Evolutionary conservation across 2,113 vertebrate species (phyloP).

Genomic region (Gallinago jamesoni): DNA sequence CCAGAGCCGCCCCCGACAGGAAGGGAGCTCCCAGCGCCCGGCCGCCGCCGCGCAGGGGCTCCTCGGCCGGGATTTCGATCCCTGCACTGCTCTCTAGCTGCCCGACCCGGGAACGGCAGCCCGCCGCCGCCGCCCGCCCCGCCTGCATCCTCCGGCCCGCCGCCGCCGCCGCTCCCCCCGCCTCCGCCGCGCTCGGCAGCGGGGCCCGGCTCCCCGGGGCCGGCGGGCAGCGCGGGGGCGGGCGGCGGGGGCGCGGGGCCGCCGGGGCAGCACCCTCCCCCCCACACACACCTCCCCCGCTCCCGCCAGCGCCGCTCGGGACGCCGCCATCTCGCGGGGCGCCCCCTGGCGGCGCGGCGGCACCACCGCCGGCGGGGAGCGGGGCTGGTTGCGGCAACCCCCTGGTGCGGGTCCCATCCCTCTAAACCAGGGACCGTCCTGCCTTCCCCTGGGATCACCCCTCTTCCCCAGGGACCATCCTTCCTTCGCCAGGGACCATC

Average conservation of each 20-base stretch:
- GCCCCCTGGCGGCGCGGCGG: neutral
- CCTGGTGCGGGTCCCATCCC: neutral
- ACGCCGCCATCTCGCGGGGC: neutral
- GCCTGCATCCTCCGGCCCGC: neutral
- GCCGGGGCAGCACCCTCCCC: neutral
- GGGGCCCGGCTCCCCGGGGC: neutral
- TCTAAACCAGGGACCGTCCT: too few species aligned
- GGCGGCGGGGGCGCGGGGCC: neutral
- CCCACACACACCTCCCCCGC: too few species aligned
- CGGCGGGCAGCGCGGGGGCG: neutral
- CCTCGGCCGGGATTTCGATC: slow-evolving; percentile 38
- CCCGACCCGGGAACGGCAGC: neutral
- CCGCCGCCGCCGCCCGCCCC: neutral
- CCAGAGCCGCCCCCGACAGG: slow-evolving; percentile 81
- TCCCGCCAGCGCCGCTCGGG: neutral
- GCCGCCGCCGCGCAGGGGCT: slow-evolving; percentile 30
- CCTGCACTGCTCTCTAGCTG: slow-evolving; percentile 80
- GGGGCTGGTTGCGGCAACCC: neutral
- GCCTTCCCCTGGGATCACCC: neutral
- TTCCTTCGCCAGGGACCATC: neutral
- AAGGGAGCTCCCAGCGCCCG: slow-evolving; percentile 83
- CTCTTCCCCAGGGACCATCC: neutral
- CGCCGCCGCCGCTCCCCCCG: neutral
- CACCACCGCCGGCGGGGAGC: neutral
- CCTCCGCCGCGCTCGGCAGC: neutral